phyloP scores from a whole-genome alignment of 2,113 vertebrate species.

The Heterochromis multidens region DNA sequence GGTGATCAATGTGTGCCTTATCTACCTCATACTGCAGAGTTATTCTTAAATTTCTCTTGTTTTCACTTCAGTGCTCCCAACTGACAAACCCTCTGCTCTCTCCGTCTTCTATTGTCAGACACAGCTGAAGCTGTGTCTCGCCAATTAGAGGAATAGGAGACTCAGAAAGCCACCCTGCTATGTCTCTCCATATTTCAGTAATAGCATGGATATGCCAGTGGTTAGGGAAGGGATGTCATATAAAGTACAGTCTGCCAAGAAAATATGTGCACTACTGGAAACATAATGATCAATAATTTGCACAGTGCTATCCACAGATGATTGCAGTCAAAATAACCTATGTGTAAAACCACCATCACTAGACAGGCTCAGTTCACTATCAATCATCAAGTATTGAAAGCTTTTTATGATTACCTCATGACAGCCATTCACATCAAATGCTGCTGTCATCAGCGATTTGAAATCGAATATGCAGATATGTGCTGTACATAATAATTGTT shows the following conservation, averaged over 20 bases:
- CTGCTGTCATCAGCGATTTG: not conserved
- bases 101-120: constrained; percentile 39
- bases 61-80: constrained; percentile 58
- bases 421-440: not conserved
- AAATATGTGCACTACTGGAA: constrained; percentile 5
- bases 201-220: constrained; percentile 30
- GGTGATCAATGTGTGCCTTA: constrained; percentile 37
- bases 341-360: not conserved
- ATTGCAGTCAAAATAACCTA: not conserved
- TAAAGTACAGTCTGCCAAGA: constrained; percentile 2
- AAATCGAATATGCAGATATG: not conserved
- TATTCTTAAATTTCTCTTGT: constrained; percentile 52
- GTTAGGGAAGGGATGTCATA: constrained; percentile 20
- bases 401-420: not conserved
- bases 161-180: constrained; percentile 18
- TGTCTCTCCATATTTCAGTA: constrained; percentile 27
- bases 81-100: constrained; percentile 52
- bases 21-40: constrained; percentile 19
- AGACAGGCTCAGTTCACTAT: not conserved
- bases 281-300: constrained; percentile 40
- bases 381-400: not conserved
- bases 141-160: constrained; percentile 58
- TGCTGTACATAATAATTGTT: not conserved
- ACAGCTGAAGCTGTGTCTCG: constrained; percentile 29
- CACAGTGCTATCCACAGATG: not conserved